These are phyloP conservation scores for Drosophila seclusa DNA, from an alignment of 2,888 invertebrate genomes.

Conservation along the genomic window DNA sequence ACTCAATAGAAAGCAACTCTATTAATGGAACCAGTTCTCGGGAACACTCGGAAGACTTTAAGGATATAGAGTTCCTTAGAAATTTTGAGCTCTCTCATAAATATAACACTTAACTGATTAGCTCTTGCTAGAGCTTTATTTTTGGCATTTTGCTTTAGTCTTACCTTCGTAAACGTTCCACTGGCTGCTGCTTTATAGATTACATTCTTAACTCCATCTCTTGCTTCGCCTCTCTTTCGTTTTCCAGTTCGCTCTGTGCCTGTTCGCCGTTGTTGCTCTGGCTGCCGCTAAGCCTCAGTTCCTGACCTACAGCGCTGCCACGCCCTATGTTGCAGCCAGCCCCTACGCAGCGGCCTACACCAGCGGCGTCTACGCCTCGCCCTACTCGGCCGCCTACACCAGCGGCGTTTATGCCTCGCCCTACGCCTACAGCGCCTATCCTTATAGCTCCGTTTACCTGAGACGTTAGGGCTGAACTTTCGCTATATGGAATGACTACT, in stretches of 20 bases:
- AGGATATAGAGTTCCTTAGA: neutral
- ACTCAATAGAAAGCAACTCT: neutral
- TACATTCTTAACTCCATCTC: neutral
- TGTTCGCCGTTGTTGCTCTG: constrained; percentile 74
- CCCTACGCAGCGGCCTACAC: constrained; percentile 75
- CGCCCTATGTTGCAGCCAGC: constrained; percentile 74
- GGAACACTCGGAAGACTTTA: neutral
- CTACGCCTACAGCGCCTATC: constrained; percentile 78
- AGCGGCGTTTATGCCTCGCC: constrained; percentile 75
- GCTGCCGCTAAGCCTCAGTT: constrained; percentile 76
- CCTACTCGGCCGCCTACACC: constrained; percentile 74
- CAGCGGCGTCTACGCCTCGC: constrained; percentile 73
- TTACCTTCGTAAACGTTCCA: neutral
- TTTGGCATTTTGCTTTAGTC: neutral
- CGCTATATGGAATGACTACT: constrained; percentile 31
- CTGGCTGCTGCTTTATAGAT: neutral
- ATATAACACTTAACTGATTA: neutral
- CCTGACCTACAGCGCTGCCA: constrained; percentile 66
- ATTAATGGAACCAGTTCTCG: neutral
- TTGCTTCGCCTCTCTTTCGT: neutral
- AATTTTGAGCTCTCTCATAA: neutral
- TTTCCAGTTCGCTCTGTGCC: constrained; percentile 73
- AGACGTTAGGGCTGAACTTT: constrained; percentile 50
- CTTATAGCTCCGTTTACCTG: constrained; percentile 72
- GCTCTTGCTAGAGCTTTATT: too few relatives aligned